Percentiles rank a stretch among this genome's conserved stretches.
phyloP scores from a whole-genome alignment of 53 echinoderm and acorn worm species.

The Paelopatides confundens region DNA sequence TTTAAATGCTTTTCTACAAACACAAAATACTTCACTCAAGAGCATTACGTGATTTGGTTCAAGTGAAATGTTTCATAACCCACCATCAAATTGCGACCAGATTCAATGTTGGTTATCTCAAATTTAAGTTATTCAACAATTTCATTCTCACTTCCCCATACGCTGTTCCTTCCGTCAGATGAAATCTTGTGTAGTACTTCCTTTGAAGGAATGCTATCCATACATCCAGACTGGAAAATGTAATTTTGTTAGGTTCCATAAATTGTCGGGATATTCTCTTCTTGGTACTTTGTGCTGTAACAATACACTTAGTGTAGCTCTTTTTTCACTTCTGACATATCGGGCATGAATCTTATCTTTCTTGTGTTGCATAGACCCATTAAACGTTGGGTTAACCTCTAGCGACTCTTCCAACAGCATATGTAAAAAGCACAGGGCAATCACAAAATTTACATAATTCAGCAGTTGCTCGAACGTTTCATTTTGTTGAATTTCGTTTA shows the following conservation, averaged over 20 bases:
- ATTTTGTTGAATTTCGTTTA: background rate
- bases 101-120: background rate
- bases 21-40: no score
- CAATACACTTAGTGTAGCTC: background rate
- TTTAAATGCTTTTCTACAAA: no score
- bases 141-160: background rate
- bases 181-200: background rate
- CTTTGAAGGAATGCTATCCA: background rate
- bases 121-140: background rate
- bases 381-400: background rate
- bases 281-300: constrained; percentile 20
- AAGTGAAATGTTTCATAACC: background rate
- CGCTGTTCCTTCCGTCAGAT: background rate
- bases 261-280: constrained; percentile 1
- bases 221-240: background rate
- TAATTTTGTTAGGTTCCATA: background rate
- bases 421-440: background rate
- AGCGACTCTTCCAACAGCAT: background rate
- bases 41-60: background rate
- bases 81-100: background rate
- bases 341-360: background rate
- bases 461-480: background rate
- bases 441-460: background rate
- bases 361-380: background rate
- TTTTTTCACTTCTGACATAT: background rate